Percentiles rank a stretch among this genome's conserved stretches.
Conservation (phyloP, 2,888 invertebrate genomes). For the Tipula vernalis region DNA sequence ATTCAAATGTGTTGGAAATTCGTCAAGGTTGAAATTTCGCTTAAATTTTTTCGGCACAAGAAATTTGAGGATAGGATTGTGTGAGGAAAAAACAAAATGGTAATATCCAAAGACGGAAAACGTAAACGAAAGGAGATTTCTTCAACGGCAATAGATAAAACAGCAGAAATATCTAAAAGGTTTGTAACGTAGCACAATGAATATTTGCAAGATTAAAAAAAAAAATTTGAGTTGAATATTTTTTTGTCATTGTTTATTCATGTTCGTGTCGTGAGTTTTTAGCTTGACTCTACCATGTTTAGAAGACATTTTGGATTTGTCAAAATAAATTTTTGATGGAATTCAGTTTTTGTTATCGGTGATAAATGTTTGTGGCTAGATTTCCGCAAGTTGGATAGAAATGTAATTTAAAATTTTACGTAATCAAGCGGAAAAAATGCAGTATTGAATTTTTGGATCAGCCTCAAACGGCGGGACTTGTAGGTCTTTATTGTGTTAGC, state of each 20-base stretch:
- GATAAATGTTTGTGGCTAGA: not conserved
- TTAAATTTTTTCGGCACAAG: not conserved
- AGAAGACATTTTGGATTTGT: not conserved
- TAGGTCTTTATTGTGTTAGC: not conserved
- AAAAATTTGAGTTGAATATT: not conserved
- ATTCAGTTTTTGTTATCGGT: not conserved
- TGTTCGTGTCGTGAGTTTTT: not conserved
- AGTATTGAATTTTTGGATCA: not conserved
- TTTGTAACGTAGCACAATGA: slow-evolving; percentile 15
- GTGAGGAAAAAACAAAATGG: slow-evolving; percentile 25
- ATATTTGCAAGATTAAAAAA: not conserved
- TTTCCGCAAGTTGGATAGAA: not conserved
- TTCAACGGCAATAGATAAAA: slow-evolving; percentile 30
- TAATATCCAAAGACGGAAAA: slow-evolving; percentile 32
- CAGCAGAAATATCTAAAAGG: slow-evolving; percentile 37
- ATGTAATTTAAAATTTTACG: not conserved
- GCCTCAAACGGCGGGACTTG: not conserved
- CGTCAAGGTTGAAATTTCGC: not conserved
- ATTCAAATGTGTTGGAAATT: not conserved
- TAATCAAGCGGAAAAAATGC: not conserved
- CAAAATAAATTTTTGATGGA: not conserved
- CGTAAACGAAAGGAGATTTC: slow-evolving; percentile 30
- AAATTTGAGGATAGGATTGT: not conserved
- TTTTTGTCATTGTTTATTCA: not conserved
- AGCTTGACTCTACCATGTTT: not conserved